phyloP scores from a whole-genome alignment of 2,888 invertebrate genomes.

The Tinea semifulvella region DNA sequence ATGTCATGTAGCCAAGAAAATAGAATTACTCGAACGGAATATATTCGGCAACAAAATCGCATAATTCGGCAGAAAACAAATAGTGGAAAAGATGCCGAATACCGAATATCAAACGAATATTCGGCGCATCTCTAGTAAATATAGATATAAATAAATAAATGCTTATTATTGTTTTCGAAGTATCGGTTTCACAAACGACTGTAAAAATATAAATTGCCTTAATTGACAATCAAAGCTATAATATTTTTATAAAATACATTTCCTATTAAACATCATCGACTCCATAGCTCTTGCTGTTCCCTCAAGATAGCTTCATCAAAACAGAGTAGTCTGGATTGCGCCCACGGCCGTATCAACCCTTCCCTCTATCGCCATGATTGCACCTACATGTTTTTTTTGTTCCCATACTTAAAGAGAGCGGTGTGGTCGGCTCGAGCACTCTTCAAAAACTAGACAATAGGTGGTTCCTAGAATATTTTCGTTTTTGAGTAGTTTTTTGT shows the following conservation, averaged over 20 bases:
- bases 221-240: background rate
- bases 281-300: background rate
- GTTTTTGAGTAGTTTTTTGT: slow-evolving; percentile 1
- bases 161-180: too few species aligned
- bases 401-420: slow-evolving; percentile 13
- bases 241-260: background rate
- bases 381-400: slow-evolving; percentile 13
- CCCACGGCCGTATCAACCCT: slow-evolving; percentile 12
- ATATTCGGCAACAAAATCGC: too few species aligned
- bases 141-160: too few species aligned
- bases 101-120: too few species aligned
- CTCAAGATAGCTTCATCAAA: slow-evolving; percentile 16
- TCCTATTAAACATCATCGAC: background rate
- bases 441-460: slow-evolving; percentile 10
- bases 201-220: too few species aligned
- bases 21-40: too few species aligned
- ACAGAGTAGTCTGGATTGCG: slow-evolving; percentile 10
- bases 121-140: too few species aligned
- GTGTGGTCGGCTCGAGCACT: slow-evolving; percentile 10
- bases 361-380: slow-evolving; percentile 12
- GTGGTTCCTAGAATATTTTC: slow-evolving; percentile 12
- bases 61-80: too few species aligned
- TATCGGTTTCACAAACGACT: too few species aligned
- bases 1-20: too few species aligned
- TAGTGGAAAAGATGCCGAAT: too few species aligned